Evolutionary conservation across 2,113 vertebrate species (phyloP), one percentile per base, ranked within the genome.

Genomic region (Manacus vitellinus): DNA sequence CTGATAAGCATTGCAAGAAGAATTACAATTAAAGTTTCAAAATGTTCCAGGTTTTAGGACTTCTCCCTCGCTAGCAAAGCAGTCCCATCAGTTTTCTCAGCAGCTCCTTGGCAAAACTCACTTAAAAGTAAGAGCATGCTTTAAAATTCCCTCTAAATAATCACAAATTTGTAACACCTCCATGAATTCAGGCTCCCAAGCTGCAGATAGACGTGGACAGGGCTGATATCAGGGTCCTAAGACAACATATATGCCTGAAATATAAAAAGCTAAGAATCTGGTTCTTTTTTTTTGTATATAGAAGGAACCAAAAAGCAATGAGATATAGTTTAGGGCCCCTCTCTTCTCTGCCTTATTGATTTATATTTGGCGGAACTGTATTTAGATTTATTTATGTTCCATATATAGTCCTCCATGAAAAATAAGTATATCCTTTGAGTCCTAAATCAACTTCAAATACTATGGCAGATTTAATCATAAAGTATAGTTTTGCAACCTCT

Each of bases 341-440:
- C 27, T 51, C 30, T 79, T 54, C 46, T n/a, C 16, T 1, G 0
- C 80, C 25, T 85, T 68, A 65, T 13, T 84, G 68, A 83, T 75
- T 68, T 68, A 17, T 78, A 75, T 51, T 87, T 95, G 54, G 35
- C 18, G 81, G 68, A 84, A 87, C 33, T 39, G 49, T 65, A 84
- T 72, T 94, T 93, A 89, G 47, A 82, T 56, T 72, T 85, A 92
- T 91, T 95, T 86, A 55, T 81, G 75, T 75, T 75, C 41, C 22
- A 12, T 27, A 78, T 49, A 81, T 51, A 85, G 22, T 44, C 86
- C 47, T 89, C 18, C 49, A 68, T 78, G 44, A 95, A 94, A 93
- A 91, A n/a, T 20, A 81, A 84, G 14, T 46, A 74, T 30, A 30
- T 75, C 66, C 37, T 85, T 78, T 76, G 76, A 87, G 62, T 75